These are phyloP conservation scores for Platycheirus albimanus DNA, from an alignment of 2,888 invertebrate species.

Conservation along the genomic window DNA sequence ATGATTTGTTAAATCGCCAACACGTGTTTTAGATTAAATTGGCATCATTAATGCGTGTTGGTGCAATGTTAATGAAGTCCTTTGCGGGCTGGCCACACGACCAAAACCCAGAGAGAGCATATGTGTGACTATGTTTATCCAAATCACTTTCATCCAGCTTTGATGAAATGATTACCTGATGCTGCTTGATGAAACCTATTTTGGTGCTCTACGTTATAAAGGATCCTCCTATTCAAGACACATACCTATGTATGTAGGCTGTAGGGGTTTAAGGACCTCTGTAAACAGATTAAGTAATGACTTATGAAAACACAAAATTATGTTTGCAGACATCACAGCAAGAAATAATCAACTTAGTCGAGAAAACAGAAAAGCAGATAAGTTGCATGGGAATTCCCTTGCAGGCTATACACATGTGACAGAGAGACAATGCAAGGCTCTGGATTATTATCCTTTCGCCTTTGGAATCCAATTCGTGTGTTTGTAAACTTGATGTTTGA, in stretches of 20 bases:
- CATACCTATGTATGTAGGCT: not conserved
- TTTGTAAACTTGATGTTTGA: conserved; percentile 65
- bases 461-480: conserved; percentile 69
- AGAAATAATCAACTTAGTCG: conserved; percentile 61
- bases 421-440: conserved; percentile 47
- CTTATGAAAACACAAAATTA: conserved; percentile 64
- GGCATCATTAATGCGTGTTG: conserved; percentile 58
- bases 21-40: conserved; percentile 72
- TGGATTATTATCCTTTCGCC: conserved; percentile 59
- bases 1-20: conserved; percentile 64
- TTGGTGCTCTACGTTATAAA: conserved; percentile 19
- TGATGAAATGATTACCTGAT: conserved; percentile 8
- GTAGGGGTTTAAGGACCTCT: conserved; percentile 48
- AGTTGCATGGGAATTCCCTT: conserved; percentile 51
- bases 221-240: conserved; percentile 16
- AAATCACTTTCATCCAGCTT: conserved; percentile 11
- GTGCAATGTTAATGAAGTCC: conserved; percentile 52
- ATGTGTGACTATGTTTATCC: not conserved
- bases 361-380: conserved; percentile 25
- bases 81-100: conserved; percentile 24
- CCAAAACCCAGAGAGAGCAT: conserved; percentile 2
- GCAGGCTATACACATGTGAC: conserved; percentile 39
- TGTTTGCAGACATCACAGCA: conserved; percentile 57
- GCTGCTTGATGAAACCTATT: not conserved
- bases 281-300: conserved; percentile 69